Conservation (phyloP, 2,797 vertebrate genomes). For the Anabacerthia variegaticeps region DNA sequence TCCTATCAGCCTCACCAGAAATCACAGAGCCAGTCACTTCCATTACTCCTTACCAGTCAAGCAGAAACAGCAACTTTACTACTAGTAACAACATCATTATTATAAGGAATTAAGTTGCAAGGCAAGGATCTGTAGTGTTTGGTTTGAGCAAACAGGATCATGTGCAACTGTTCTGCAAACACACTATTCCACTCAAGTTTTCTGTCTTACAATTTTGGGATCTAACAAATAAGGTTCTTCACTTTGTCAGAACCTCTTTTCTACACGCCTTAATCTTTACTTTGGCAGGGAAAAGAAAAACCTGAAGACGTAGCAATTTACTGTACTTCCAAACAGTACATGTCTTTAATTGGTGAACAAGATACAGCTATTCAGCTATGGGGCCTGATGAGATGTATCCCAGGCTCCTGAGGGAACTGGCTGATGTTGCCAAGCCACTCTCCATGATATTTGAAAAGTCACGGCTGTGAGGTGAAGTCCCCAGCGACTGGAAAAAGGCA, state of each 20-base stretch:
- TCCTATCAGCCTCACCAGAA: not conserved
- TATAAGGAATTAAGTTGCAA: not conserved
- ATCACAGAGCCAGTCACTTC: not conserved
- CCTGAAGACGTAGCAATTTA: not conserved
- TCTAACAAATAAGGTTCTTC: not conserved
- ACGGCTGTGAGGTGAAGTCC: not conserved
- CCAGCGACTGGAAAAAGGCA: not conserved
- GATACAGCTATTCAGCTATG: not conserved
- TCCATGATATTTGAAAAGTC: not conserved
- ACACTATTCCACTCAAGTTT: not conserved
- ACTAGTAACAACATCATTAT: not conserved
- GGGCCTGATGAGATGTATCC: not conserved
- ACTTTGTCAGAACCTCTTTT: not conserved
- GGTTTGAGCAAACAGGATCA: not conserved
- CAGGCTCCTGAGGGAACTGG: not conserved
- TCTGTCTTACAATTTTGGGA: not conserved
- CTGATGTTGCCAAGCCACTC: not conserved
- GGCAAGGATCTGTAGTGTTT: not conserved
- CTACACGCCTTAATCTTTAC: not conserved
- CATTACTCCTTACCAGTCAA: not conserved
- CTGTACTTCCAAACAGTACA: not conserved
- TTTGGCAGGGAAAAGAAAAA: not conserved
- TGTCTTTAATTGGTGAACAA: not conserved
- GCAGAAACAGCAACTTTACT: not conserved
- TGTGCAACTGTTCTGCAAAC: not conserved